phyloP scores from a whole-genome alignment of 2,888 invertebrate genomes.

The Epirrhoe alternata region DNA sequence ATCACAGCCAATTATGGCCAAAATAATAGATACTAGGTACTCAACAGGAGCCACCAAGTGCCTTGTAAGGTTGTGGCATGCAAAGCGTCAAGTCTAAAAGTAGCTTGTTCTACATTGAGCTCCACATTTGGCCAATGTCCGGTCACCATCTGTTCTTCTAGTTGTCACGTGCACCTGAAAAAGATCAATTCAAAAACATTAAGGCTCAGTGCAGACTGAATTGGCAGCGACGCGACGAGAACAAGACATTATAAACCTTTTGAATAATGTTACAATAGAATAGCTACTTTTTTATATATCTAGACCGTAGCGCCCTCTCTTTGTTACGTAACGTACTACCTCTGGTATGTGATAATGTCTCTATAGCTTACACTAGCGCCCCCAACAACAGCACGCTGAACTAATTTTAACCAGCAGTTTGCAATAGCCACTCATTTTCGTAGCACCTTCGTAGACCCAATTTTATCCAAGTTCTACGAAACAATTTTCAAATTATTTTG shows the following conservation, averaged over 20 bases:
- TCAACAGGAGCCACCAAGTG: constrained; percentile 18
- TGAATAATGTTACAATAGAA: too few relatives aligned
- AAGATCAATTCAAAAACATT: background rate
- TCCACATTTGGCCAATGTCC: constrained; percentile 36
- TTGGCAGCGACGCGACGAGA: too few relatives aligned
- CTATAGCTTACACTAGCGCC: constrained; percentile 20
- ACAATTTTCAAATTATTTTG: background rate
- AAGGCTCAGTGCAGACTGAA: too few relatives aligned
- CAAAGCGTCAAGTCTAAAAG: constrained; percentile 35
- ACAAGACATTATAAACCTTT: too few relatives aligned
- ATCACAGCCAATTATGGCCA: background rate
- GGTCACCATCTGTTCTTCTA: constrained; percentile 44
- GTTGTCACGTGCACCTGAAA: constrained; percentile 33
- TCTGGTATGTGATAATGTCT: constrained; percentile 5
- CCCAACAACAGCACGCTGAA: constrained; percentile 1
- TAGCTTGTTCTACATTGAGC: constrained; percentile 35
- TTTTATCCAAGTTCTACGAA: background rate
- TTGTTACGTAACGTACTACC: constrained; percentile 10
- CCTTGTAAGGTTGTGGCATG: constrained; percentile 36
- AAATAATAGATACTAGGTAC: constrained; percentile 16
- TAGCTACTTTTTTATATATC: too few relatives aligned
- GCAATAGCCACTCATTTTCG: background rate
- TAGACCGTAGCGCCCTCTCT: constrained; percentile 22
- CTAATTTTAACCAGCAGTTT: constrained; percentile 5
- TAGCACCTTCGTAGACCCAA: constrained; percentile 26